Evolutionary conservation across 2,888 invertebrate species (phyloP), one percentile per base, ranked within the genome.

Genomic region (Autographa pulchrina): DNA sequence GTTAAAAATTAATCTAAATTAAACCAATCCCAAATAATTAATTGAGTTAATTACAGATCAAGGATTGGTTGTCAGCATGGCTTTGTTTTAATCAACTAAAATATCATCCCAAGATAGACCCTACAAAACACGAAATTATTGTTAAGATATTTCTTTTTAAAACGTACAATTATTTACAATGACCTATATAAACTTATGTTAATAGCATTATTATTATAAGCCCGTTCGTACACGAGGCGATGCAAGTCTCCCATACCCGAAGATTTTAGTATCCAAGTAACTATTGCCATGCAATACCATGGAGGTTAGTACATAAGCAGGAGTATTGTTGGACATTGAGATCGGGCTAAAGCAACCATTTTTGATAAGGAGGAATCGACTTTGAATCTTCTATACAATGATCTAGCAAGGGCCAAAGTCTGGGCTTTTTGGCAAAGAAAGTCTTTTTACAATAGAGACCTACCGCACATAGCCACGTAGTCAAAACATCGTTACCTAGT

Each of bases 11-110:
- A 48, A 32, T 62, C 25, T 31, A 41, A 56, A 68, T 32, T 32
- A 68, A 52, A 68, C 8, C 62, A 74, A 38, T 82, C 56, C 78
- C 65, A 72, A 68, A 54, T 54, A 25, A 68, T 64, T 67, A 68
- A 54, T 13, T 56, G 65, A n/a, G 14, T 70, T 20, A 60, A 75
- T 38, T 70, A 56, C 62, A 62, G 38, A 75, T 38, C 16, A 1
- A 59, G 20, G 25, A 48, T 14, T 13, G 32, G 62, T 16, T 31
- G 7, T 13, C 14, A 54, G 31, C 20, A 48, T 43, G 31, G 48
- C 41, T 68, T 11, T 7, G 9, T 9, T 58, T 9, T 48, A 60
- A 71, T 48, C 67, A 77, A 78, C 78, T 81, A 77, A 81, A 78
- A 78, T 78, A 78, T 68, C 74, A 59, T 14, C 43, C 68, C 63